Conservation (phyloP, 1,140 invertebrate genomes). For the Drosophila takahashii region DNA sequence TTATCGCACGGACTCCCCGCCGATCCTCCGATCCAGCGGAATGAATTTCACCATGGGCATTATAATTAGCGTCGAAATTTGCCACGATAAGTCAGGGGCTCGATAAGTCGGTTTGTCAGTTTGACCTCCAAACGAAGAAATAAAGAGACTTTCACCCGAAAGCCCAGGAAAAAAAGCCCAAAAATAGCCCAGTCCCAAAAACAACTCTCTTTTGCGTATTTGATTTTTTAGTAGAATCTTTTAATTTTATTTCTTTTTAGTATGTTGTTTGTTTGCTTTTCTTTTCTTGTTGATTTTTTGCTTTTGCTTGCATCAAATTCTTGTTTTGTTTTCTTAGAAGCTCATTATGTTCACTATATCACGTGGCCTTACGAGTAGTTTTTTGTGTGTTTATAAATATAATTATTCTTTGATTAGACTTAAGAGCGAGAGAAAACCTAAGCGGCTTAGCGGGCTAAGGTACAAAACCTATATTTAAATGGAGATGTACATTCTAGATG, state of each 20-base stretch:
- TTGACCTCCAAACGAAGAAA: background rate
- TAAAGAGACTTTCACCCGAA: slow-evolving; percentile 31
- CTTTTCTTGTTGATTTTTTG: slow-evolving; percentile 43
- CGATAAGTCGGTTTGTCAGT: slow-evolving; percentile 8
- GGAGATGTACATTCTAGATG: slow-evolving; percentile 54
- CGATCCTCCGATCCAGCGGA: slow-evolving; percentile 6
- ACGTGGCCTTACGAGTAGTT: slow-evolving; percentile 74
- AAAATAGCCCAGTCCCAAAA: background rate
- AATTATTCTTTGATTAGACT: slow-evolving; percentile 55
- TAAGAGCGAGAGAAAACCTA: slow-evolving; percentile 57
- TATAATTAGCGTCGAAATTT: slow-evolving; percentile 33
- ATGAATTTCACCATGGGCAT: slow-evolving; percentile 37
- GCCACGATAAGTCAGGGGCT: slow-evolving; percentile 27
- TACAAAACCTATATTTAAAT: slow-evolving; percentile 65
- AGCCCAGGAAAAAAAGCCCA: background rate
- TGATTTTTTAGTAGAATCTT: slow-evolving; percentile 74
- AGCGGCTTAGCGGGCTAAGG: slow-evolving; percentile 44
- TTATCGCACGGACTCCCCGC: slow-evolving; percentile 13
- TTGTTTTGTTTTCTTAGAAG: slow-evolving; percentile 67
- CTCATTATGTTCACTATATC: slow-evolving; percentile 81
- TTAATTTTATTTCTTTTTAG: slow-evolving; percentile 76
- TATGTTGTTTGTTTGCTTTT: slow-evolving; percentile 64
- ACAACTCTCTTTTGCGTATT: slow-evolving; percentile 47
- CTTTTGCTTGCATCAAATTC: slow-evolving; percentile 55
- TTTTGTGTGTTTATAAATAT: slow-evolving; percentile 35